phyloP scores from a whole-genome alignment of 2,113 vertebrate genomes.

The Leptobrachium ailaonicum region DNA sequence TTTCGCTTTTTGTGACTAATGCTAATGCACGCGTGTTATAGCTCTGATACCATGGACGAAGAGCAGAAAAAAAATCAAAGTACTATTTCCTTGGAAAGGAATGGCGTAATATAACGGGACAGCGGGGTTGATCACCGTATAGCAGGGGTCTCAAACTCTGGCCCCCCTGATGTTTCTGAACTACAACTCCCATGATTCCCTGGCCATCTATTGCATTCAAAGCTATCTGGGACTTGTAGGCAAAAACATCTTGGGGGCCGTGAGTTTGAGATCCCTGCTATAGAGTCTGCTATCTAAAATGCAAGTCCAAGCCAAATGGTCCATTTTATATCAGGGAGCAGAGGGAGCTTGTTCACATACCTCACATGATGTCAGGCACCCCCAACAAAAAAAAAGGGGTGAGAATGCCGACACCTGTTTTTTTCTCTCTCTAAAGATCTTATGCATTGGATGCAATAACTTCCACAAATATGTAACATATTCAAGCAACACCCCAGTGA shows the following conservation, averaged over 20 bases:
- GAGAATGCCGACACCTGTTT: neutral
- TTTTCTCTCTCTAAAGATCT: neutral
- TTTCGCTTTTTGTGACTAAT: no score
- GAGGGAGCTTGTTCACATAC: neutral
- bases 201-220: no score
- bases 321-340: neutral
- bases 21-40: neutral
- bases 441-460: neutral
- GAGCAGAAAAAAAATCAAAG: no score
- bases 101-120: no score
- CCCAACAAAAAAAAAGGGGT: neutral
- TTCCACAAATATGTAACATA: no score
- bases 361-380: neutral
- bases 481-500: neutral
- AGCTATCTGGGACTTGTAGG: no score
- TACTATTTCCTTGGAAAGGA: no score
- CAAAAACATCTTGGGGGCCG: no score
- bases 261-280: no score
- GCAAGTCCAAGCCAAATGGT: neutral
- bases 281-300: neutral
- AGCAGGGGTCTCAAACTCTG: no score
- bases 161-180: no score
- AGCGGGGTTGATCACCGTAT: neutral
- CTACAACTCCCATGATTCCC: no score
- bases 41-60: conserved; percentile 34